These are phyloP conservation scores for Margaritifera margaritifera DNA, from an alignment of 2,888 invertebrate genomes.

Conservation along the genomic window DNA sequence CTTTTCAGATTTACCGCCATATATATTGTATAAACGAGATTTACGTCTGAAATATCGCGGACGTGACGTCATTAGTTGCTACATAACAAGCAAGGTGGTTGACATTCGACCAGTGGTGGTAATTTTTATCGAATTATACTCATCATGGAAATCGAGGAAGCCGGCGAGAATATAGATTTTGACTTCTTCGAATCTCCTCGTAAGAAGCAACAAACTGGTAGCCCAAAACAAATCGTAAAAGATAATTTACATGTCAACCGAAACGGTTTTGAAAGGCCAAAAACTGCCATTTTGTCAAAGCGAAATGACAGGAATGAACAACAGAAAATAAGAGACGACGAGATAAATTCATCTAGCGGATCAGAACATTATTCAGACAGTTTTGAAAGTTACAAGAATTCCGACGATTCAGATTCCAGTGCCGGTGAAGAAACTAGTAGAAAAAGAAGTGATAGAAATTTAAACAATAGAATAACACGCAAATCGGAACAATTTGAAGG, in stretches of 20 bases:
- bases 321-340: neutral
- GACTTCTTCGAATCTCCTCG: slow-evolving; percentile 57
- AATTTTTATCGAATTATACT: slow-evolving; percentile 9
- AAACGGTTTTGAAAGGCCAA: slow-evolving; percentile 2
- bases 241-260: slow-evolving; percentile 19
- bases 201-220: slow-evolving; percentile 17
- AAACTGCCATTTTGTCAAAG: slow-evolving; percentile 1
- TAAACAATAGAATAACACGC: slow-evolving; percentile 13
- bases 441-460: slow-evolving; percentile 19
- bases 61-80: slow-evolving; percentile 56
- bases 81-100: slow-evolving; percentile 47
- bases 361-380: slow-evolving; percentile 26
- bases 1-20: too few species aligned
- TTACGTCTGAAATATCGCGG: too few species aligned
- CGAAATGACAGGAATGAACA: slow-evolving; percentile 3
- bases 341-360: neutral
- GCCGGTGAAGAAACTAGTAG: slow-evolving; percentile 29
- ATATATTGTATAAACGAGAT: too few species aligned
- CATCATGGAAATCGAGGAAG: slow-evolving; percentile 9
- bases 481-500: slow-evolving; percentile 1
- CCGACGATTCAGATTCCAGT: slow-evolving; percentile 12
- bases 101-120: slow-evolving; percentile 15
- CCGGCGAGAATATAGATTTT: slow-evolving; percentile 48
- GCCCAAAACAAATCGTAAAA: slow-evolving; percentile 11
- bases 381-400: neutral